These are phyloP conservation scores for Cynopterus brachyotis DNA, from an alignment of 2,113 vertebrate genomes.

Conservation along the genomic window DNA sequence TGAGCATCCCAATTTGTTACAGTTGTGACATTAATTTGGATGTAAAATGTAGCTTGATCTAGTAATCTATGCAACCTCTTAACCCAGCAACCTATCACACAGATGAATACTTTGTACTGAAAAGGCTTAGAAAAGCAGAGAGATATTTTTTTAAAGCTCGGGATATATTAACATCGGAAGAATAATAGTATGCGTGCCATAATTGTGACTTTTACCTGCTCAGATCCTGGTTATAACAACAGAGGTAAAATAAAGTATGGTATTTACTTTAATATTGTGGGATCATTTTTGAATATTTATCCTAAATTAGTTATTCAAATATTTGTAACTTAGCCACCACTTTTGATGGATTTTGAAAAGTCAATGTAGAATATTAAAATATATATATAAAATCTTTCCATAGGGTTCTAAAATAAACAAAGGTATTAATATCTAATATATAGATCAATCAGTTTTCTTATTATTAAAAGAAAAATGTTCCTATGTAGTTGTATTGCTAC, in stretches of 20 bases:
- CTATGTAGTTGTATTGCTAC: neutral
- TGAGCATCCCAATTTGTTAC: conserved; percentile 83
- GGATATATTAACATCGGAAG: neutral
- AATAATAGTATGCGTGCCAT: fast-evolving
- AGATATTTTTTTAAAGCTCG: conserved; percentile 40
- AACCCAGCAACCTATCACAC: conserved; percentile 49
- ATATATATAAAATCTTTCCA: neutral
- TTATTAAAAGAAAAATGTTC: neutral
- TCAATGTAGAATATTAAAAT: neutral
- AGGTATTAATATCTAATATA: neutral
- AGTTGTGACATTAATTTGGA: conserved; percentile 84
- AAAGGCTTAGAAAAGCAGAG: conserved; percentile 44
- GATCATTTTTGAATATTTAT: neutral
- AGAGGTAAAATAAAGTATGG: neutral
- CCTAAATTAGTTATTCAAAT: neutral
- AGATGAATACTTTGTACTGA: conserved; percentile 18
- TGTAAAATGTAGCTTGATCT: conserved; percentile 73
- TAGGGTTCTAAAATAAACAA: neutral
- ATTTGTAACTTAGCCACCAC: fast-evolving
- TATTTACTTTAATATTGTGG: neutral
- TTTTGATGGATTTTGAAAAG: conserved; percentile 7
- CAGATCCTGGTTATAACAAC: fast-evolving
- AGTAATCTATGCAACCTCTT: conserved; percentile 71
- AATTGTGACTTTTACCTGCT: neutral
- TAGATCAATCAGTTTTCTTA: neutral